Percentiles rank a stretch among this genome's conserved stretches.
phyloP scores from a whole-genome alignment of 2,797 vertebrate genomes.

The Argyrosomus regius region DNA sequence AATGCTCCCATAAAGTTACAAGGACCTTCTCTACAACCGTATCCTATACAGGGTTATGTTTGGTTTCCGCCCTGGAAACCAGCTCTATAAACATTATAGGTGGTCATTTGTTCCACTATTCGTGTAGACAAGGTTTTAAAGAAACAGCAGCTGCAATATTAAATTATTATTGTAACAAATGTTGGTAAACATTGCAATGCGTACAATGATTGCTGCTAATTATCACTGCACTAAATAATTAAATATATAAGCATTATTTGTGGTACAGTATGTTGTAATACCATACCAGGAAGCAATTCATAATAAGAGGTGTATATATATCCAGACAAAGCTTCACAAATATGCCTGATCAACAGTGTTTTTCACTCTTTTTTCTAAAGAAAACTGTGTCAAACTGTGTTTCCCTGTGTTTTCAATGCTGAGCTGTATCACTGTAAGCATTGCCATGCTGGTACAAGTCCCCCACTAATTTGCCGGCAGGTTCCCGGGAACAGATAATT shows the following conservation, averaged over 20 bases:
- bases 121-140: neutral
- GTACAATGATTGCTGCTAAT: neutral
- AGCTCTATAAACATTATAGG: neutral
- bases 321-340: neutral
- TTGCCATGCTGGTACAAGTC: slow-evolving; percentile 59
- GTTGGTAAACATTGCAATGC: neutral
- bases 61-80: slow-evolving; percentile 19
- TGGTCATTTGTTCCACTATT: slow-evolving; percentile 25
- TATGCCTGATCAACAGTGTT: neutral
- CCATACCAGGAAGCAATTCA: neutral
- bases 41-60: slow-evolving; percentile 23
- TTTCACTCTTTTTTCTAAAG: neutral
- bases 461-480: slow-evolving; percentile 68
- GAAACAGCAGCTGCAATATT: neutral
- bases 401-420: slow-evolving; percentile 42
- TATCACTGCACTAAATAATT: neutral
- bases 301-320: neutral
- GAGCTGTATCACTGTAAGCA: slow-evolving; percentile 35
- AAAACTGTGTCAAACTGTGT: slow-evolving; percentile 30
- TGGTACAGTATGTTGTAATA: neutral
- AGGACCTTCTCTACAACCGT: slow-evolving; percentile 26
- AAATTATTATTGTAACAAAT: neutral
- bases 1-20: slow-evolving; percentile 55
- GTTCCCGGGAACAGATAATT: slow-evolving; percentile 46
- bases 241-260: neutral